Evolutionary conservation across 2,113 vertebrate genomes (phyloP).

Genomic region (Seriola dumerili): DNA sequence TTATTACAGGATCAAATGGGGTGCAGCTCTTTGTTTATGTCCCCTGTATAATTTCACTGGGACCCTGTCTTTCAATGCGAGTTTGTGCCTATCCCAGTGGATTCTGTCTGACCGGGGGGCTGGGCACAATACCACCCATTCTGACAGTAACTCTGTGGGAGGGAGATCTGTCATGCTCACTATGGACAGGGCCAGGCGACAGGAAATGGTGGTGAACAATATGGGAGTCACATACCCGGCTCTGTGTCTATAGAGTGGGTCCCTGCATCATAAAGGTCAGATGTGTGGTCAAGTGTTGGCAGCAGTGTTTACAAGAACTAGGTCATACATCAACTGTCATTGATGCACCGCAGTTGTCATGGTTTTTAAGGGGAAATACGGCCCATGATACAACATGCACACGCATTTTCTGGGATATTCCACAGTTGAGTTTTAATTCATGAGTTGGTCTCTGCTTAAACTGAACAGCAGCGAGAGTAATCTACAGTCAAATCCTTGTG

Average conservation of each 20-base stretch:
- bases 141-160: slow-evolving; percentile 40
- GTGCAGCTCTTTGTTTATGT: slow-evolving; percentile 23
- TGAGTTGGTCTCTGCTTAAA: not conserved
- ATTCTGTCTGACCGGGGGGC: slow-evolving; percentile 9
- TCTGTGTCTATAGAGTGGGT: slow-evolving; percentile 28
- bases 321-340: slow-evolving; percentile 4
- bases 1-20: slow-evolving; percentile 30
- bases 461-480: not conserved
- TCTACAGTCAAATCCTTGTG: slow-evolving; percentile 20
- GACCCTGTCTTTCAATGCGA: slow-evolving; percentile 2
- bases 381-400: not conserved
- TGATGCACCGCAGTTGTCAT: slow-evolving; percentile 5
- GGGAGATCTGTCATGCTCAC: slow-evolving; percentile 42
- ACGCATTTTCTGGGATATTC: not conserved
- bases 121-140: slow-evolving; percentile 48
- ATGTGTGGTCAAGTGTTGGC: slow-evolving; percentile 32
- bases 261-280: slow-evolving; percentile 37
- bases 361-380: not conserved
- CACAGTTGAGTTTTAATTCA: not conserved
- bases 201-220: slow-evolving; percentile 58
- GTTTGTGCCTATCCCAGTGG: slow-evolving; percentile 28
- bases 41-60: slow-evolving; percentile 13
- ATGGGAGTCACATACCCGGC: slow-evolving; percentile 24
- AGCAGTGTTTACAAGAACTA: slow-evolving; percentile 16
- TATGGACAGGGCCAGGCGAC: slow-evolving; percentile 4